Base-by-base conservation (phyloP, 2,888 invertebrate species). In the Leistus spinibarbis region DNA sequence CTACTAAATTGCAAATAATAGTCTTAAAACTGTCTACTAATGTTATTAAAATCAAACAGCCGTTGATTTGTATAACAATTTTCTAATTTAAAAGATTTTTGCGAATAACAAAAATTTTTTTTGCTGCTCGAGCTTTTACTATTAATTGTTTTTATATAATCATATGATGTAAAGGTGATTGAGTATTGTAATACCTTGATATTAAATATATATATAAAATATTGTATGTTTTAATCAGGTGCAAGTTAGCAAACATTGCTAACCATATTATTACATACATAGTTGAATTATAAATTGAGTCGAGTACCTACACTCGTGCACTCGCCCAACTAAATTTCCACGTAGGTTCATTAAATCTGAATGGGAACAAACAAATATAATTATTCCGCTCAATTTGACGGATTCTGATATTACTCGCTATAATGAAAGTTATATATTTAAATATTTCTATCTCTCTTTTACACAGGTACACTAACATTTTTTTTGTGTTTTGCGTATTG, bases 361-460 rank as follows among this genome's bases (percentile, higher is more conserved):
- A 56, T 57, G 23, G 56, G n/a, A 23, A 57, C 69, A 24, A 69
- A 24, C 57, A 69, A 56, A 69, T 57, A 69, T 69, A 69, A 69
- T 69, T 69, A 69, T 54, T 54, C 54, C 23, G 57, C 23, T 69
- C 69, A 56, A 69, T 69, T 69, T 69, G 54, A 67, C 67, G 53
- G 67, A 67, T 67, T 67, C 54, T 54, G 27, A 56, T 56, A 56
- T 57, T 54, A 53, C 40, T 60, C 56, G 24, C 57, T 23, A 57
- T 69, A 69, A 69, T 57, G 56, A 56, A 69, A 54, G 23, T 67
- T 67, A 19, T 20, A 54, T 67, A 53, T 24, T 16, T 27, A 66
- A 19, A 60, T 20, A 57, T 13, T 57, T 60, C 2, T 16, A 22
- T 0, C 60, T 20, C 3, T 16, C 54, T 53, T 13, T 19, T 2